phyloP scores from a whole-genome alignment of 1,140 invertebrate species.

The Cepaea nemoralis region DNA sequence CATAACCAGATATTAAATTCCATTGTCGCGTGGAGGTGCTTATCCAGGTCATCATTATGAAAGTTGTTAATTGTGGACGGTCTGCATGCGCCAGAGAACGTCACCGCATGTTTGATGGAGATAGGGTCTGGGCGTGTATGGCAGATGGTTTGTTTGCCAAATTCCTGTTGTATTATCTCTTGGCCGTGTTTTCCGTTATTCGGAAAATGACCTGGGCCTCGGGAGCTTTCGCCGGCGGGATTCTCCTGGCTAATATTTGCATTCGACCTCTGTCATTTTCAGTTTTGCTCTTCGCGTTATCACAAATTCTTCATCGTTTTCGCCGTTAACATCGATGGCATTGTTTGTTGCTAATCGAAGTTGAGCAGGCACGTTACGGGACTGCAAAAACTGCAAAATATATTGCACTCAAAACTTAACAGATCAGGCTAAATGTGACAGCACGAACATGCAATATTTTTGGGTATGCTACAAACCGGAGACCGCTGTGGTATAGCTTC shows the following conservation, averaged over 20 bases:
- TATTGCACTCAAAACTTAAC: too few species aligned
- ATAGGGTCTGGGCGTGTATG: neutral
- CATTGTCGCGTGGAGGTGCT: slow-evolving; percentile 4
- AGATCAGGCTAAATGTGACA: too few species aligned
- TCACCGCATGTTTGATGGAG: neutral
- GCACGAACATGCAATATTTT: too few species aligned
- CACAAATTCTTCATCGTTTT: neutral
- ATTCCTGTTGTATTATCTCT: neutral
- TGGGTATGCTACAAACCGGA: too few species aligned
- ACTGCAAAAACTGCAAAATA: neutral
- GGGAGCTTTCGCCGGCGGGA: neutral
- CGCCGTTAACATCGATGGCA: neutral
- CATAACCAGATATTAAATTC: slow-evolving; percentile 20
- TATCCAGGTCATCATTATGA: slow-evolving; percentile 21
- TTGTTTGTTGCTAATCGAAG: neutral
- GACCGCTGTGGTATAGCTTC: too few species aligned
- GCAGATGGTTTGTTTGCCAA: slow-evolving; percentile 15
- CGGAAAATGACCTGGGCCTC: neutral
- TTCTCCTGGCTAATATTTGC: neutral
- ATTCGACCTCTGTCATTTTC: slow-evolving; percentile 15
- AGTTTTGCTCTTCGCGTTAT: neutral
- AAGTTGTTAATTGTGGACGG: neutral
- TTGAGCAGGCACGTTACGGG: neutral
- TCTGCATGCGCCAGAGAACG: neutral
- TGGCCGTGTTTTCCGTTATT: neutral